Percentiles rank a stretch among this genome's conserved stretches.
phyloP scores from a whole-genome alignment of 2,113 vertebrate genomes.

The Rattus norvegicus region GRCr8 NC_086019.1:23566001-23566500 shows the following conservation, averaged over 20 bases:
- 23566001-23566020: background rate
- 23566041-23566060: background rate
- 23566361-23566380: constrained; percentile 66
- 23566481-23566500: constrained; percentile 77
- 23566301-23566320: constrained; percentile 53
- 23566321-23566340: constrained; percentile 62
- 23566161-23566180: background rate
- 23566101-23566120: background rate
- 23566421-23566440: constrained; percentile 74
- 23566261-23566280: constrained; percentile 28
- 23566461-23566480: constrained; percentile 66
- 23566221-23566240: background rate
- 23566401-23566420: constrained; percentile 56
- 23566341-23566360: constrained; percentile 66
- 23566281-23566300: constrained; percentile 36
- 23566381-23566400: constrained; percentile 70
- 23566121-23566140: background rate
- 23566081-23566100: background rate
- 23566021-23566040: background rate
- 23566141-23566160: background rate
- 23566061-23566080: background rate
- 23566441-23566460: constrained; percentile 52
- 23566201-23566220: background rate
- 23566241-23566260: background rate
- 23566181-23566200: background rate